A percentile compares a stretch with the other conserved stretches of the same genome.
Evolutionary conservation across 2,113 vertebrate species (phyloP).

Genomic region (Scytalopus superciliaris): DNA sequence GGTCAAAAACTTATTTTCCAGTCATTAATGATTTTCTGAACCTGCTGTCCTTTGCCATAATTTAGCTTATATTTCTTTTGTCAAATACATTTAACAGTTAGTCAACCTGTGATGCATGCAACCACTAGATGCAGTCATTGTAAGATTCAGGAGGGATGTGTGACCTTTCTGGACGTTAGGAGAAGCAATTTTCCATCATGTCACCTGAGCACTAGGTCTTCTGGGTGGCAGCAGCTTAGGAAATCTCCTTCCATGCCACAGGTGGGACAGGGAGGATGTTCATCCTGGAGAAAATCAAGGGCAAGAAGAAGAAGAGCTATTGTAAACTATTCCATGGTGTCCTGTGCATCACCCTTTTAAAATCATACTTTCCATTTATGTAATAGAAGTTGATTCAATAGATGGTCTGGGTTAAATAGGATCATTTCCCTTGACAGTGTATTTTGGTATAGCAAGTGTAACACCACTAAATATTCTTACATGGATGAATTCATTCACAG

Average conservation of each 20-base stretch:
- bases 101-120: constrained; percentile 37
- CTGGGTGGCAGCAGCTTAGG: neutral
- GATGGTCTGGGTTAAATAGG: neutral
- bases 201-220: neutral
- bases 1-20: constrained; percentile 76
- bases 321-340: neutral
- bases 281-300: neutral
- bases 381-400: neutral
- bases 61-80: constrained; percentile 39
- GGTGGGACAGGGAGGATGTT: neutral
- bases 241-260: neutral
- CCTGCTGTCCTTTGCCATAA: constrained; percentile 53
- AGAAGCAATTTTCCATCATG: neutral
- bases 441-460: neutral
- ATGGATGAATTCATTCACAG: neutral
- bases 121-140: constrained; percentile 8
- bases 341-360: neutral
- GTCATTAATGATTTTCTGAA: constrained; percentile 75
- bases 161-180: neutral
- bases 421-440: neutral
- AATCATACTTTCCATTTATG: neutral
- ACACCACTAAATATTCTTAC: neutral
- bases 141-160: neutral
- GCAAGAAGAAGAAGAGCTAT: neutral
- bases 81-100: neutral